Conservation (phyloP, 2,888 invertebrate genomes). For the Stenchaetothrips biformis region DNA sequence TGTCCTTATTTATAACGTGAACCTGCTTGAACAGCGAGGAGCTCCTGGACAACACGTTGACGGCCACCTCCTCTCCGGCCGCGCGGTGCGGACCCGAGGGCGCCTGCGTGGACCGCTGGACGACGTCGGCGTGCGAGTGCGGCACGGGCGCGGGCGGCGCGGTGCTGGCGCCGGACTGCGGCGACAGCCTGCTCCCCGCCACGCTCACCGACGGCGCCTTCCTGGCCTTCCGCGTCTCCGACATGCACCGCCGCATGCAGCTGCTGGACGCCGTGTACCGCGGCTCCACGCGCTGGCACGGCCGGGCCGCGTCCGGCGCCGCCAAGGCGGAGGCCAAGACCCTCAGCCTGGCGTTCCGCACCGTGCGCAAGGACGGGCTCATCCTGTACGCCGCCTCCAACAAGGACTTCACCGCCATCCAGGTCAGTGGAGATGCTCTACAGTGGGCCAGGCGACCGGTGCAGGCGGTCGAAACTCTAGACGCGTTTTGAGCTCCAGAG, state of each 20-base stretch:
- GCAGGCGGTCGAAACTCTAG: too few species aligned
- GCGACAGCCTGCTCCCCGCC: conserved; percentile 69
- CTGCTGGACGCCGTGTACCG: conserved; percentile 72
- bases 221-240: conserved; percentile 71
- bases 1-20: too few species aligned
- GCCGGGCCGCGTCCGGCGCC: conserved; percentile 42
- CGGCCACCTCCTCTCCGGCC: not conserved
- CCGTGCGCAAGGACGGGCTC: conserved; percentile 69
- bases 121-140: conserved; percentile 64
- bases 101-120: conserved; percentile 81
- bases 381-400: conserved; percentile 83
- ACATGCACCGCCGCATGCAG: conserved; percentile 82
- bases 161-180: conserved; percentile 73
- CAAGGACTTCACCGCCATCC: conserved; percentile 78
- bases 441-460: too few species aligned
- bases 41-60: not conserved
- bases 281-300: conserved; percentile 65
- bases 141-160: conserved; percentile 51
- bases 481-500: too few species aligned
- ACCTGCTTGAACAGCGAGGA: too few species aligned
- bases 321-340: conserved; percentile 55
- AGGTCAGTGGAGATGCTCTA: too few species aligned
- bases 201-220: conserved; percentile 73
- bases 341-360: conserved; percentile 75
- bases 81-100: conserved; percentile 49